Conservation (phyloP, 2,113 vertebrate genomes). For the Camelus bactrianus region DNA sequence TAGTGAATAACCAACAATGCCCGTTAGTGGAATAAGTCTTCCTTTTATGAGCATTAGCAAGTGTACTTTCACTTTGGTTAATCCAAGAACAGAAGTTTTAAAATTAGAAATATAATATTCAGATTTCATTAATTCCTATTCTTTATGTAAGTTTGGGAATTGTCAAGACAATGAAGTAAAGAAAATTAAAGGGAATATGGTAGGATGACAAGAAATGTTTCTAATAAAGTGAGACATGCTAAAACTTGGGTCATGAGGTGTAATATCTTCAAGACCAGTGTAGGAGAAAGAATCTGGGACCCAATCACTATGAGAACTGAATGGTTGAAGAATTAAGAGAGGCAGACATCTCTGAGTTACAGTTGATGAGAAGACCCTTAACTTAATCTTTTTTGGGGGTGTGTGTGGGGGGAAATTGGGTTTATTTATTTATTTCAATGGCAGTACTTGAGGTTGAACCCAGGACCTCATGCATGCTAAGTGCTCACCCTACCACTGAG, state of each 20-base stretch:
- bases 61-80: neutral
- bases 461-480: too few species aligned
- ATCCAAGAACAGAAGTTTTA: neutral
- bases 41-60: slow-evolving; percentile 2
- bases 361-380: neutral
- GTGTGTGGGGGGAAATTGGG: too few species aligned
- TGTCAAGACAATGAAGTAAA: neutral
- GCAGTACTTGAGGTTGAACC: too few species aligned
- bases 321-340: neutral
- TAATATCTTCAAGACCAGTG: neutral
- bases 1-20: neutral
- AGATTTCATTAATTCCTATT: neutral
- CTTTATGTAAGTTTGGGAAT: neutral
- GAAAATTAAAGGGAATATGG: neutral
- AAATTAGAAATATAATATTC: slow-evolving; percentile 38
- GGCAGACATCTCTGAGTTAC: neutral
- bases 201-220: neutral
- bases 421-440: too few species aligned
- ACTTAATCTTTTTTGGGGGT: neutral
- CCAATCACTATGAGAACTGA: neutral
- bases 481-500: too few species aligned
- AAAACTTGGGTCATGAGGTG: neutral
- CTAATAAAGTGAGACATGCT: neutral
- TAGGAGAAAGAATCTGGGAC: neutral
- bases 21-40: neutral